Evolutionary conservation across 2,797 vertebrate species (phyloP), one percentile per base, ranked within the genome.

Genomic region (Setipinna tenuifilis): DNA sequence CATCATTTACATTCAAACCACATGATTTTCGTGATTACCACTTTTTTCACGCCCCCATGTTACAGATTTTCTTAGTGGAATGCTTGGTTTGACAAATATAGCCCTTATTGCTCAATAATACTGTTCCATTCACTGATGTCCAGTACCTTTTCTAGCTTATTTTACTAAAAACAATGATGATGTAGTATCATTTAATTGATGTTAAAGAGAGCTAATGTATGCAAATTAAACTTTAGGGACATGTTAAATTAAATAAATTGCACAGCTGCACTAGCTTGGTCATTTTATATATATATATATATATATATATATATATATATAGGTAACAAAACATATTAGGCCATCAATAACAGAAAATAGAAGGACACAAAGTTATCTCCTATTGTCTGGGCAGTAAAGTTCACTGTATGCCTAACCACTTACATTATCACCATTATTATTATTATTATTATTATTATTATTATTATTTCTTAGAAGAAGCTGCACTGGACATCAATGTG

Each of bases 401-500:
- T 41, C 2, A 41, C 35, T 41, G 35, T 41, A 41, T 41, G 35
- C 35, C 35, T 41, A n/a, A n/a, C n/a, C n/a, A n/a, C n/a, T n/a
- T n/a, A n/a, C n/a, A 41, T 41, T 41, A 41, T 41, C 5, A 41
- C 5, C 5, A 41, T 41, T 41, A 41, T 41, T 41, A 2, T 41
- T 41, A 41, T 41, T 41, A 41, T 41, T 41, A 41, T 41, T 41
- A 41, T 41, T 41, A 41, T 41, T 41, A 41, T 41, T 41, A 2
- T 41, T 41, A 41, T 41, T 41, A 57, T 28, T 71, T 14, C 25
- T 31, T 28, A 71, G 12, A 31, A 71, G 28, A 71, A 71, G 31
- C 65, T 31, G 65, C 62, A 23, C 23, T 65, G 62, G 62, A 25
- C 65, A 71, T 71, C 65, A 71, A 12, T 71, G 65, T 71, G 28